Evolutionary conservation across 2,797 vertebrate genomes (phyloP).

Genomic region (Sylvilagus floridanus): DNA sequence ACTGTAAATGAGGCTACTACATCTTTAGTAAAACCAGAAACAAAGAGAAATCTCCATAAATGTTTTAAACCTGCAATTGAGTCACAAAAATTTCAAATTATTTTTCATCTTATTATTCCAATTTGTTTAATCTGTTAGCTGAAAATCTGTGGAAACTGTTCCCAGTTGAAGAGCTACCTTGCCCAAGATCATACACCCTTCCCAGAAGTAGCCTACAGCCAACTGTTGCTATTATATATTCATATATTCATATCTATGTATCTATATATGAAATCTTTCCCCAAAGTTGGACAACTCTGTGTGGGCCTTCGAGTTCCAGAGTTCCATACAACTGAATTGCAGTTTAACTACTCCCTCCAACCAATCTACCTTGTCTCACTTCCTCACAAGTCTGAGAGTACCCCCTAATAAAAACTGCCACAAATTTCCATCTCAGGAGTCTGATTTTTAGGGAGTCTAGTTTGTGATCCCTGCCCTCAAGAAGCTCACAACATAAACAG

Average conservation of each 20-base stretch:
- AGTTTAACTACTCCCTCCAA: neutral
- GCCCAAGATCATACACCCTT: neutral
- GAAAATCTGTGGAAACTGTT: neutral
- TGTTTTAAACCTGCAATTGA: neutral
- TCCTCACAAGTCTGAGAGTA: neutral
- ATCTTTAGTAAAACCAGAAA: constrained; percentile 1
- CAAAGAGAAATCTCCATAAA: neutral
- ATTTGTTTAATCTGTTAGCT: neutral
- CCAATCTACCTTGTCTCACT: neutral
- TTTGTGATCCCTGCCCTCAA: neutral
- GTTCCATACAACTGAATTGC: neutral
- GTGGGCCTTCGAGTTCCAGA: neutral
- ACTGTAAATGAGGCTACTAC: neutral
- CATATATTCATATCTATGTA: too few relatives aligned
- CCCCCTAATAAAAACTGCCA: neutral
- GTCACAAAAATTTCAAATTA: neutral
- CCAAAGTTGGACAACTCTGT: neutral
- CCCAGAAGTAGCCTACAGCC: neutral
- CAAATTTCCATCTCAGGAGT: neutral
- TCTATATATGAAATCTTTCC: neutral
- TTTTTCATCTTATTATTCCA: neutral
- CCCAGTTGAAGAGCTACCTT: neutral
- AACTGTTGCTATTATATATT: neutral
- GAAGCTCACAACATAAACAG: neutral
- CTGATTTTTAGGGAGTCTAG: neutral